Percentiles rank a stretch among this genome's conserved stretches.
phyloP scores from a whole-genome alignment of 2,888 invertebrate genomes.

The Xestia sexstrigata region DNA sequence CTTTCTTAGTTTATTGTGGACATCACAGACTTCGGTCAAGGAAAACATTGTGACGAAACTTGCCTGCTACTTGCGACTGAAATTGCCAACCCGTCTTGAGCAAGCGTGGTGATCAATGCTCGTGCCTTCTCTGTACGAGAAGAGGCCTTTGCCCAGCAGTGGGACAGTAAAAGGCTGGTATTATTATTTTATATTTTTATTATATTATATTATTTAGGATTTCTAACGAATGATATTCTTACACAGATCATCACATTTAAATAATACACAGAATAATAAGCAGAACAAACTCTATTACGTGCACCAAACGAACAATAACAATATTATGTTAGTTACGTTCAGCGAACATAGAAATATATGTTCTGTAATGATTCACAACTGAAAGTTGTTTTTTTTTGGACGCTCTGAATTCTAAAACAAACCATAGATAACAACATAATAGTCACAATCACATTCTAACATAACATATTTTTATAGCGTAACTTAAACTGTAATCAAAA shows the following conservation, averaged over 20 bases:
- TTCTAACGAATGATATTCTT: background rate
- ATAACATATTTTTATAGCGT: background rate
- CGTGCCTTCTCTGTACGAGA: no score
- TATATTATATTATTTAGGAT: no score
- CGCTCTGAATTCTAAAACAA: background rate
- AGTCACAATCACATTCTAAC: background rate
- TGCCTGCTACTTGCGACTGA: no score
- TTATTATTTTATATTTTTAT: no score
- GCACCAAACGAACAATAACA: no score
- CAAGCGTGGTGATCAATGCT: no score
- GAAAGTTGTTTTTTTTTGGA: background rate
- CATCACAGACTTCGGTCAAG: no score
- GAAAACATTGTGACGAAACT: no score
- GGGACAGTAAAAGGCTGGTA: no score
- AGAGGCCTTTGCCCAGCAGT: no score
- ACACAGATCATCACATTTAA: background rate
- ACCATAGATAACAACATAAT: background rate
- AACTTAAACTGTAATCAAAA: background rate
- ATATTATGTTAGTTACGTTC: background rate
- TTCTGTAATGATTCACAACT: background rate
- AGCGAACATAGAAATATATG: background rate
- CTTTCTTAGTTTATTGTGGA: no score
- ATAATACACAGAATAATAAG: background rate
- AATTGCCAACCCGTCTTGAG: no score
- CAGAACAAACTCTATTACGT: background rate